Evolutionary conservation across 2,797 vertebrate genomes (phyloP), one percentile per base, ranked within the genome.

Genomic region (Varecia variegata): DNA sequence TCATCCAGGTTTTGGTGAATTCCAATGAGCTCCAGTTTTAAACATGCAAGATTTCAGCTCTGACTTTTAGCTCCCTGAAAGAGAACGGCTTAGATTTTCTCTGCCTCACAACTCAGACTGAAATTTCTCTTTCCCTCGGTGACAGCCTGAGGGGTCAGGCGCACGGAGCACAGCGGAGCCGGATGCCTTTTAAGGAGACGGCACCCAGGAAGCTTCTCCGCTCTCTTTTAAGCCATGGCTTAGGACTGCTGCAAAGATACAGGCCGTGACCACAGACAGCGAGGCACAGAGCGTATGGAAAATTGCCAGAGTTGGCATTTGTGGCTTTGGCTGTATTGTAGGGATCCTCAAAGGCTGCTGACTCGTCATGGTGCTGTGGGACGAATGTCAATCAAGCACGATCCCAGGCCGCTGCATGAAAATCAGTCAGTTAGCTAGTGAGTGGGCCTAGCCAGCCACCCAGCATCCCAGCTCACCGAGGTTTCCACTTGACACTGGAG

Each of bases 1-100:
- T 74, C 5, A 0, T 90, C 86, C 92, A 54, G 86, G 82, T 93
- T 96, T 87, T 43, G 43, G 82, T 94, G 82, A 96, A 98, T 98
- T 70, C 88, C 93, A 95, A 70, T 96, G 43, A 85, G 0, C 96
- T 97, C 35, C 17, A 14, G 62, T 73, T 79, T 98, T 80, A 47
- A 58, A 5, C 86, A 52, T 32, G 45, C 70, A 94, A 85, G 47
- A 43, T 1, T 20, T 93, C 7, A 43, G 9, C 56, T 84, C 88
- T 35, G 73, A 25, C 40, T 93, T 87, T 95, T 83, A 87, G 47
- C 47, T 94, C 38, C n/a, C 54, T 54, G 43, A 70, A 70, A 84
- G 18, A 74, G 67, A 84, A 58, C 38, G 87, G 45, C 56, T 92
- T 38, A 60, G 52, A 27, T 67, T 54, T 90, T 86, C 40, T 87